phyloP scores from a whole-genome alignment of 2,797 vertebrate genomes.

The Oreonectes daqikongensis region DNA sequence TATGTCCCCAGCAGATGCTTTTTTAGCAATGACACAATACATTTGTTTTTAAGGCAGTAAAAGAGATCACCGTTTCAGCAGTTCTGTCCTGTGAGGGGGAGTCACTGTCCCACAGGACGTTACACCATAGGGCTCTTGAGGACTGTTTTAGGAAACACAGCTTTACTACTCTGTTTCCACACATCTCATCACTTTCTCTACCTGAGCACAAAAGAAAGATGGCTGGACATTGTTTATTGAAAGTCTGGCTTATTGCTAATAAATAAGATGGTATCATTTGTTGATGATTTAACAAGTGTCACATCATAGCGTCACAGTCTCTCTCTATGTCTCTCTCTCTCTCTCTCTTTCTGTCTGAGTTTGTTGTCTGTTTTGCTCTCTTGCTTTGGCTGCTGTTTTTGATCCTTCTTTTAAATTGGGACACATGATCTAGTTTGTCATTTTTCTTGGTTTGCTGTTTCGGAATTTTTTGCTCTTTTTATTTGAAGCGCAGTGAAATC shows the following conservation, averaged over 20 bases:
- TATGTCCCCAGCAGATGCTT: neutral
- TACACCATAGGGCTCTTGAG: conserved; percentile 30
- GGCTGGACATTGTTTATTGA: conserved; percentile 67
- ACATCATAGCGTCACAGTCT: conserved; percentile 59
- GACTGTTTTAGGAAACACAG: conserved; percentile 49
- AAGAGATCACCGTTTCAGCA: conserved; percentile 30
- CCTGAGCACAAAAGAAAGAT: conserved; percentile 64
- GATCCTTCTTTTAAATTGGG: conserved; percentile 53
- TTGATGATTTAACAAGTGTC: conserved; percentile 59
- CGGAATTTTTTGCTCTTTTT: conserved; percentile 60
- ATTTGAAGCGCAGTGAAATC: conserved; percentile 62
- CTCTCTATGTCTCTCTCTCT: conserved; percentile 39
- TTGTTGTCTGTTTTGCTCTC: conserved; percentile 50
- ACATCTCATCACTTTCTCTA: conserved; percentile 59
- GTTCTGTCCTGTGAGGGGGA: conserved; percentile 27
- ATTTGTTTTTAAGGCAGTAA: conserved; percentile 8
- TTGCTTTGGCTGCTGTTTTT: conserved; percentile 58
- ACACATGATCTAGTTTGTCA: conserved; percentile 51
- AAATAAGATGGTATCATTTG: conserved; percentile 62
- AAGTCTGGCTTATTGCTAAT: conserved; percentile 64
- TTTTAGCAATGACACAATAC: neutral
- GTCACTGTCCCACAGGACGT: conserved; percentile 51
- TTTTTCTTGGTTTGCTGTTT: conserved; percentile 62
- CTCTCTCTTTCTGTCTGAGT: conserved; percentile 47
- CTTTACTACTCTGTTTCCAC: conserved; percentile 52